A percentile compares a stretch with the other conserved stretches of the same genome.
Conservation (phyloP, 2,797 vertebrate genomes). For the Coilia nasus region DNA sequence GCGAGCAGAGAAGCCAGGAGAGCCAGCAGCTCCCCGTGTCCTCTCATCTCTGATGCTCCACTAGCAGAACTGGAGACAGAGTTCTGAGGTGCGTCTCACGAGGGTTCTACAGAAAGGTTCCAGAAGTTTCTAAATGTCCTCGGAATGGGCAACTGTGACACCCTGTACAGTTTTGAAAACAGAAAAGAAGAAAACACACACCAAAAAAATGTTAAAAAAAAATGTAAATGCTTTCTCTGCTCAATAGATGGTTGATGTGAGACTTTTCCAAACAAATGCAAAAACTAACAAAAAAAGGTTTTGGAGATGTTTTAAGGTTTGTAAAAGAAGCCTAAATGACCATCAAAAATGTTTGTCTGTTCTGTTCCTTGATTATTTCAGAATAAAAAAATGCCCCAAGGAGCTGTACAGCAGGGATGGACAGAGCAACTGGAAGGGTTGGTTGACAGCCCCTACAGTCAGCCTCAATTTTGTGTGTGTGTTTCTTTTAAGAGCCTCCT, state of each 20-base stretch:
- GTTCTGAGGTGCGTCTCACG: not conserved
- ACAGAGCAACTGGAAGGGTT: not conserved
- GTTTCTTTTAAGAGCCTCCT: slow-evolving; percentile 25
- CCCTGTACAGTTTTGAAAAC: not conserved
- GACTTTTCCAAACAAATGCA: not conserved
- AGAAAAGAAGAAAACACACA: not conserved
- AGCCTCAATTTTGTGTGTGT: not conserved
- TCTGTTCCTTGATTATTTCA: not conserved
- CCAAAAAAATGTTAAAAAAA: too few relatives aligned
- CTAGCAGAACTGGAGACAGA: not conserved
- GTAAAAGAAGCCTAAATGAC: not conserved
- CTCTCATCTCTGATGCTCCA: slow-evolving; percentile 31
- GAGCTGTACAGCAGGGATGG: slow-evolving; percentile 8
- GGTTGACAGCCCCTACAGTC: slow-evolving; percentile 8
- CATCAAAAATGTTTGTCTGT: not conserved
- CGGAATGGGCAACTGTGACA: not conserved
- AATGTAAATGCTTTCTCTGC: not conserved
- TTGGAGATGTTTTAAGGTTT: not conserved
- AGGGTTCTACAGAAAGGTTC: not conserved
- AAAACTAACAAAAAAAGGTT: not conserved
- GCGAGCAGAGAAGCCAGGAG: slow-evolving; percentile 43
- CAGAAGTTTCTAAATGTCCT: not conserved
- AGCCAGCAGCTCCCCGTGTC: slow-evolving; percentile 33
- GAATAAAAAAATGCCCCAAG: not conserved
- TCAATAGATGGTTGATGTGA: not conserved